Percentiles rank a stretch among this genome's conserved stretches.
phyloP scores from a whole-genome alignment of 2,797 vertebrate genomes.

The Squalus acanthias region DNA sequence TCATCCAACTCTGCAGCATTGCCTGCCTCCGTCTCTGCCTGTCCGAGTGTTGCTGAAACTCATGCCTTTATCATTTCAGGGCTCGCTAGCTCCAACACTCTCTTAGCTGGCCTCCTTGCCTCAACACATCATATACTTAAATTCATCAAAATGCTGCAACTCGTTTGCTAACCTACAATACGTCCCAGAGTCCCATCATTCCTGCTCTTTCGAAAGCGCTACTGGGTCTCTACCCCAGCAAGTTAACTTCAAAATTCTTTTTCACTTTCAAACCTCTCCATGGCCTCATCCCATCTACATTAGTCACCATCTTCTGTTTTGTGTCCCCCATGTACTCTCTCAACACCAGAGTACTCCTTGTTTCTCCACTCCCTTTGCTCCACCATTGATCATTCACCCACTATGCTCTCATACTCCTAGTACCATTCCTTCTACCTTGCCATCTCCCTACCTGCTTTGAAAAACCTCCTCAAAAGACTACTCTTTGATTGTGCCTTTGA shows the following conservation, averaged over 20 bases:
- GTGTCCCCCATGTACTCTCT: neutral
- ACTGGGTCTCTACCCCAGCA: neutral
- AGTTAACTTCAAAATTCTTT: neutral
- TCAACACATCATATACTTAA: neutral
- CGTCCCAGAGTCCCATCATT: neutral
- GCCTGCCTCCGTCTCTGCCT: neutral
- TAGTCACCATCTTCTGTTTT: neutral
- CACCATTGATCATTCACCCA: neutral
- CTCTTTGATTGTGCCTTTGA: neutral
- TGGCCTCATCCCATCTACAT: neutral
- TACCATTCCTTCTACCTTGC: neutral
- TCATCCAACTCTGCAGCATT: too few relatives aligned
- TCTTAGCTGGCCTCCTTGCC: neutral
- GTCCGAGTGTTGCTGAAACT: too few relatives aligned
- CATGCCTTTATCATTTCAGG: neutral
- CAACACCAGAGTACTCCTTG: neutral
- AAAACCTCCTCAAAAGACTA: neutral
- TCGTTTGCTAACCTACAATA: neutral
- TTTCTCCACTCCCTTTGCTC: neutral
- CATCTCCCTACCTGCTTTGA: neutral
- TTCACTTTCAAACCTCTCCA: neutral
- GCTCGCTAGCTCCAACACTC: neutral
- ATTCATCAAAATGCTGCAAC: neutral
- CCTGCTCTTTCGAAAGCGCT: neutral
- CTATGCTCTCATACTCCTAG: neutral